Percentiles rank a stretch among this genome's conserved stretches.
Conservation (phyloP, 2,113 vertebrate genomes). For the Ginglymostoma cirratum region DNA sequence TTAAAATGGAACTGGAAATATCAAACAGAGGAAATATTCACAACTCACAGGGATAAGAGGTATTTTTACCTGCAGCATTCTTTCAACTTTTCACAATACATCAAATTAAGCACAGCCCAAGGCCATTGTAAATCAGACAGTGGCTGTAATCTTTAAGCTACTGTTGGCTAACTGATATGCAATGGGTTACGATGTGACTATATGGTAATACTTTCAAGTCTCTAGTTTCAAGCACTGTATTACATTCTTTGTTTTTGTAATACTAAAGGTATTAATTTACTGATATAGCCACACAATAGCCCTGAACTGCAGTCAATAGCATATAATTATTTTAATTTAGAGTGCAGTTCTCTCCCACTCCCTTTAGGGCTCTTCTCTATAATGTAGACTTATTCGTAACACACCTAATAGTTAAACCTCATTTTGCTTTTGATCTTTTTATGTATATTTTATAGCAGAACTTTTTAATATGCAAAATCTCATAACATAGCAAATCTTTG, state of each 20-base stretch:
- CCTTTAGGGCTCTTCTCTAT: background rate
- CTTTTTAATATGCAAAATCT: background rate
- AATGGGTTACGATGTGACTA: background rate
- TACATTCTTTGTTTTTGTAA: conserved; percentile 25
- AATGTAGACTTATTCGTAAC: background rate
- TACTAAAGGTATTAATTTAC: conserved; percentile 19
- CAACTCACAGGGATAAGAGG: background rate
- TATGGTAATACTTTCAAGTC: background rate
- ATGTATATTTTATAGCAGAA: background rate
- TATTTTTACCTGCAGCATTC: conserved; percentile 12
- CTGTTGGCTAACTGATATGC: background rate
- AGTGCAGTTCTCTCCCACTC: conserved; percentile 12
- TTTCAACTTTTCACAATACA: conserved; percentile 19
- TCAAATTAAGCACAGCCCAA: background rate
- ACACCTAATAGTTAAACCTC: background rate
- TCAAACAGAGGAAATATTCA: background rate
- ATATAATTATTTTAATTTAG: conserved; percentile 33
- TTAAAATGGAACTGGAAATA: background rate
- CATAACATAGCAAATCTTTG: background rate
- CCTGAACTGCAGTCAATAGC: conserved; percentile 26
- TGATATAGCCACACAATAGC: conserved; percentile 17
- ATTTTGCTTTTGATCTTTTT: background rate
- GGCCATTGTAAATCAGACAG: background rate
- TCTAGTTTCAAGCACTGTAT: conserved; percentile 5
- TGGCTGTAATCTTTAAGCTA: background rate